These are phyloP conservation scores for Hippoglossus stenolepis DNA, from an alignment of 2,113 vertebrate species.

Conservation along the genomic window DNA sequence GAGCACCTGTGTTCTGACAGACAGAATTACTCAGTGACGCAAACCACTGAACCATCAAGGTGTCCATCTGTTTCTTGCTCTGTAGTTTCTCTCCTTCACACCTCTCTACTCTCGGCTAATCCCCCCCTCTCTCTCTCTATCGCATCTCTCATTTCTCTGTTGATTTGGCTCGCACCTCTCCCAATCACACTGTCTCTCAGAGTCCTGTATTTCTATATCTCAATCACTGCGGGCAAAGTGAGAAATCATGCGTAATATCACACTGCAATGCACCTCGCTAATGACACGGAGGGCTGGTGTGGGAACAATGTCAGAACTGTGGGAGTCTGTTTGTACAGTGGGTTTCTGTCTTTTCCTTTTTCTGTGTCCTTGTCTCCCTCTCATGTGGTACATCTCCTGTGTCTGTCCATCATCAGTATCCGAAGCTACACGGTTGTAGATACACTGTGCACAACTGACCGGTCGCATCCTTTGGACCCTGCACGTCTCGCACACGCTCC, in stretches of 20 bases:
- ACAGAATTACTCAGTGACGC: conserved; percentile 53
- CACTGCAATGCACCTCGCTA: conserved; percentile 25
- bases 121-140: neutral
- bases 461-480: neutral
- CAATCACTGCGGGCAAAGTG: conserved; percentile 20
- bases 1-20: conserved; percentile 48
- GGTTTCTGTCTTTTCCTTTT: neutral
- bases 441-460: conserved; percentile 6
- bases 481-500: neutral
- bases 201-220: conserved; percentile 40
- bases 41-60: conserved; percentile 60
- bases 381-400: neutral
- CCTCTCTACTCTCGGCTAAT: conserved; percentile 13
- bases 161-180: conserved; percentile 38
- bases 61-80: conserved; percentile 62
- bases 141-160: conserved; percentile 42
- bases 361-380: neutral
- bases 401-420: conserved; percentile 7
- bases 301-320: neutral
- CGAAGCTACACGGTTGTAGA: neutral
- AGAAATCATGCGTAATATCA: conserved; percentile 30
- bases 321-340: neutral
- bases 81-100: conserved; percentile 14
- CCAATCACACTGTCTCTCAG: conserved; percentile 35
- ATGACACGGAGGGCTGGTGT: conserved; percentile 16